Conservation (phyloP, 2,888 invertebrate species). For the Eupithecia subumbrata region DNA sequence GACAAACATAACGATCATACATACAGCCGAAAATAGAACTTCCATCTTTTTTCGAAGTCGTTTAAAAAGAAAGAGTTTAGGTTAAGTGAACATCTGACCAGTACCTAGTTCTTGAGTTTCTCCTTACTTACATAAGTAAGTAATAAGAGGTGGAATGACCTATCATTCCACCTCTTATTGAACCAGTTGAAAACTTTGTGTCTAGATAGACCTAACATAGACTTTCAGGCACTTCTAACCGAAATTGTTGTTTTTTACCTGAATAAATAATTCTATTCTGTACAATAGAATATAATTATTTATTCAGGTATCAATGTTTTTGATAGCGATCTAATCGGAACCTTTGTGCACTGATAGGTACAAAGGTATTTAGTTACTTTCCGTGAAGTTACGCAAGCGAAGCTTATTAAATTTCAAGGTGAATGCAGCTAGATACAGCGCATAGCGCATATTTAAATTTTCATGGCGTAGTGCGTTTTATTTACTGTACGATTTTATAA, state of each 20-base stretch:
- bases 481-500: not conserved
- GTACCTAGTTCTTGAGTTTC: not conserved
- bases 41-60: too few species aligned
- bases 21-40: too few species aligned
- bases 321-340: not conserved
- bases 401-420: slow-evolving; percentile 53
- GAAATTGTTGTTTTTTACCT: too few species aligned
- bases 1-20: too few species aligned
- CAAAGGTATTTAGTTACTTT: slow-evolving; percentile 32
- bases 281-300: too few species aligned
- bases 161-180: too few species aligned
- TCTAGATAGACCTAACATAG: too few species aligned
- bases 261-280: too few species aligned
- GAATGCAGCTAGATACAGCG: slow-evolving; percentile 38
- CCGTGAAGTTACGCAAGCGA: slow-evolving; percentile 43
- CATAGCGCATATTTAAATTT: not conserved
- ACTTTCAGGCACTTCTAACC: too few species aligned
- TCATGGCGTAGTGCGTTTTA: not conserved
- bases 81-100: not conserved
- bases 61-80: not conserved
- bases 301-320: too few species aligned
- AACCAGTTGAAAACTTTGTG: too few species aligned
- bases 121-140: not conserved
- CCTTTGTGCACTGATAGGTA: not conserved
- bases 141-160: too few species aligned